These are phyloP conservation scores for Aplochiton taeniatus DNA, from an alignment of 2,797 vertebrate genomes.

Conservation along the genomic window DNA sequence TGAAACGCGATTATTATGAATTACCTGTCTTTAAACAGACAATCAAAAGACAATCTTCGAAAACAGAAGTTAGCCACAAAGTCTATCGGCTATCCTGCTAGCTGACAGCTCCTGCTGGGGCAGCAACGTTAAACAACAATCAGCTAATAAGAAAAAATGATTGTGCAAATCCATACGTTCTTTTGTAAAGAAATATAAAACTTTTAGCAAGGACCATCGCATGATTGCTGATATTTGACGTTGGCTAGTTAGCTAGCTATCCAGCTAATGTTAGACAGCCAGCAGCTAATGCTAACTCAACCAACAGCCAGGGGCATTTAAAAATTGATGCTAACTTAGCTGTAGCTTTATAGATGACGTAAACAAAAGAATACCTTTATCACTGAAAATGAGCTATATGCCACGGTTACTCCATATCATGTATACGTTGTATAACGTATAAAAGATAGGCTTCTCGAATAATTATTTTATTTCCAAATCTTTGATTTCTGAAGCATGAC, in stretches of 20 bases:
- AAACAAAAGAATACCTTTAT: too few relatives aligned
- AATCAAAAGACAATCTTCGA: too few relatives aligned
- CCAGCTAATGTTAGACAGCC: background rate
- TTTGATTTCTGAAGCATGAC: slow-evolving; percentile 16
- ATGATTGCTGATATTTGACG: background rate
- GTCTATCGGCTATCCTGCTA: too few relatives aligned
- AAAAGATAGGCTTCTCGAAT: background rate
- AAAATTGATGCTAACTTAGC: background rate
- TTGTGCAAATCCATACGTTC: background rate
- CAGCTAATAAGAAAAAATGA: background rate
- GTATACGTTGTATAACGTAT: background rate
- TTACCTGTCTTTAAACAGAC: too few relatives aligned
- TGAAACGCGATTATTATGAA: background rate
- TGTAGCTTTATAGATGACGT: too few relatives aligned
- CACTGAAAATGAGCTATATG: background rate
- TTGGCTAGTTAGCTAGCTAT: slow-evolving; percentile 24
- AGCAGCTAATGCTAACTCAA: slow-evolving; percentile 1
- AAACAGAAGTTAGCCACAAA: too few relatives aligned
- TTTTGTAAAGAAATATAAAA: background rate
- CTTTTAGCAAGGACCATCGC: background rate
- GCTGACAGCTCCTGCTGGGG: too few relatives aligned
- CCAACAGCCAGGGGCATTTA: slow-evolving; percentile 25
- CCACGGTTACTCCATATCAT: background rate
- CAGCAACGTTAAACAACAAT: too few relatives aligned
- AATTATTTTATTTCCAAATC: background rate